Percentiles rank a stretch among this genome's conserved stretches.
These are phyloP conservation scores for Heteromurus nitidus DNA, from an alignment of 2,888 invertebrate species.

Conservation along the genomic window DNA sequence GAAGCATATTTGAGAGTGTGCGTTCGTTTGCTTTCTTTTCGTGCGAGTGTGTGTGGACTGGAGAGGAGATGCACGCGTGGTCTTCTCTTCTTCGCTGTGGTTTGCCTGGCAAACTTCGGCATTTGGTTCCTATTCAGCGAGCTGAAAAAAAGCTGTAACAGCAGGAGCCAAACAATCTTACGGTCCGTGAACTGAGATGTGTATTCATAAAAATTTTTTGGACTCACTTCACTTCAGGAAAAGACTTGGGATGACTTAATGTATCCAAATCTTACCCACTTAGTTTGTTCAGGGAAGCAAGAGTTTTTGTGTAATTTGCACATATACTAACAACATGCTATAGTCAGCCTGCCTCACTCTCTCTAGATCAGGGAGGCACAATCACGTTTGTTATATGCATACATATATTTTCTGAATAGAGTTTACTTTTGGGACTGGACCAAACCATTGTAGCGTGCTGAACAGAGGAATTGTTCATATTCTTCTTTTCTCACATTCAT, in stretches of 20 bases:
- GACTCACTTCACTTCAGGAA: background rate
- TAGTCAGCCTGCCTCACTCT: slow-evolving; percentile 15
- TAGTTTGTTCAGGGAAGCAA: slow-evolving; percentile 36
- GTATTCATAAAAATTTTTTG: slow-evolving; percentile 13
- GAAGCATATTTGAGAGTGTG: slow-evolving; percentile 21
- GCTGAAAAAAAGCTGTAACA: slow-evolving; percentile 53
- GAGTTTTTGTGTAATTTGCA: slow-evolving; percentile 46
- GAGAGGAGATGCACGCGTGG: slow-evolving; percentile 13
- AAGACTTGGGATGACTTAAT: slow-evolving; percentile 17
- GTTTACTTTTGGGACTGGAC: slow-evolving; percentile 38
- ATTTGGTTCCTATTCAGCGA: slow-evolving; percentile 55
- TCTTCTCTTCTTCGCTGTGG: slow-evolving; percentile 24
- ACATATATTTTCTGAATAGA: background rate
- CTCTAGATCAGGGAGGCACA: background rate
- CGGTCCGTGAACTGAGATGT: slow-evolving; percentile 9
- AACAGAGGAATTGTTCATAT: slow-evolving; percentile 16
- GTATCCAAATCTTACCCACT: slow-evolving; percentile 27
- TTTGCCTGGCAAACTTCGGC: slow-evolving; percentile 47
- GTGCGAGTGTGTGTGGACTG: too few species aligned
- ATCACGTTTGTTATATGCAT: too few species aligned
- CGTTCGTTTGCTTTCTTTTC: slow-evolving; percentile 31
- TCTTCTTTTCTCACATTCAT: slow-evolving; percentile 31
- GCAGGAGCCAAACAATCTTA: slow-evolving; percentile 58
- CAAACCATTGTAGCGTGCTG: slow-evolving; percentile 28
- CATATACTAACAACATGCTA: slow-evolving; percentile 9